Base-by-base conservation (phyloP, 2,797 vertebrate genomes). In the Xenentodon cancila region DNA sequence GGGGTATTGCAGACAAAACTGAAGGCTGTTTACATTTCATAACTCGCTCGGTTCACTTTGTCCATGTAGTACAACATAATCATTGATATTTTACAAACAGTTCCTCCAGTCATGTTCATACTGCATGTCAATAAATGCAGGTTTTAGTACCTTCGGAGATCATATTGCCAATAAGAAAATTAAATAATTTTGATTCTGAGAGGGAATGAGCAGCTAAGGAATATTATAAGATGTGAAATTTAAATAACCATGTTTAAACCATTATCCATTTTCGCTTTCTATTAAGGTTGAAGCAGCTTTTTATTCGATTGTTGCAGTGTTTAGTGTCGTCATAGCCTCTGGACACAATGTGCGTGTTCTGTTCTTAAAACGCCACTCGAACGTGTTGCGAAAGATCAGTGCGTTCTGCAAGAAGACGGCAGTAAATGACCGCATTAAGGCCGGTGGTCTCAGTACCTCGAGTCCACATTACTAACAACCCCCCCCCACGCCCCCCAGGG, bases 71-170 rank as follows among this genome's bases (percentile, higher is more conserved):
- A 50, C 47, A 58, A 66, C 52, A 20, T 57, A 53, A 20, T 19
- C 17, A 44, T n/a, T 44, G 70, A 82, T 81, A 5, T 85, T 69
- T 73, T 49, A 75, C 75, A 60, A 59, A 80, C 84, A 65, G 79
- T 78, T 72, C 63, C 77, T 67, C 69, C 87, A 90, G 90, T 89
- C 84, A 91, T 84, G 85, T 76, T 79, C 72, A 75, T 59, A n/a
- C n/a, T n/a, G n/a, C n/a, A 68, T 89, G 78, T 88, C 89, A 91
- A 92, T 88, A 77, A 88, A 79, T 81, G 80, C 76, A 83, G 78
- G 77, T 83, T 86, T 79, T 73, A 68, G 59, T 49, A 60, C 46
- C 74, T 77, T 62, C 64, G 50, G 18, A 15, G 68, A 72, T 77
- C 53, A 71, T 51, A 62, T 67, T 67, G 69, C 73, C 59, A 73